A percentile compares a stretch with the other conserved stretches of the same genome.
Evolutionary conservation across 2,888 invertebrate species (phyloP).

Genomic region (Athripsodes cinereus): DNA sequence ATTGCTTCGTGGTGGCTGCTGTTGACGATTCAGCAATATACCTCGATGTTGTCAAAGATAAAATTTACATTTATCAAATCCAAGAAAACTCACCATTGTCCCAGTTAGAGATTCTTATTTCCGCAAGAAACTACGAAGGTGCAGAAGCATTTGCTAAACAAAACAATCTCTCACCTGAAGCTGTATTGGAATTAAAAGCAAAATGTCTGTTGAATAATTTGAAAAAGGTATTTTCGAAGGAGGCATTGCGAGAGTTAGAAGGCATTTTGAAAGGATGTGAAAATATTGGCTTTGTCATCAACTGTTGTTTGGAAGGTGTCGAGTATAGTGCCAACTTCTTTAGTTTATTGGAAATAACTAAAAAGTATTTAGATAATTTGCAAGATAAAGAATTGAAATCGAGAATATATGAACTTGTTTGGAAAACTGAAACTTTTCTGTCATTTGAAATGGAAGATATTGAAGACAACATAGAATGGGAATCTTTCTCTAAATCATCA

Average conservation of each 20-base stretch:
- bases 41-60: constrained; percentile 21
- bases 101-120: constrained; percentile 24
- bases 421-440: constrained; percentile 23
- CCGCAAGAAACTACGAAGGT: constrained; percentile 22
- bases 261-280: constrained; percentile 20
- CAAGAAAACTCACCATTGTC: constrained; percentile 26
- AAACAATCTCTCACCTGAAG: constrained; percentile 22
- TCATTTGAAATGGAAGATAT: constrained; percentile 10
- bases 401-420: constrained; percentile 18
- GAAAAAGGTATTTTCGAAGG: constrained; percentile 15
- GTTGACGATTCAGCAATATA: constrained; percentile 21
- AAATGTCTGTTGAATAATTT: constrained; percentile 22
- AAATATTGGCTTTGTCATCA: constrained; percentile 18
- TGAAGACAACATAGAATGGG: constrained; percentile 12
- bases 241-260: constrained; percentile 20
- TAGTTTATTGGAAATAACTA: constrained; percentile 18
- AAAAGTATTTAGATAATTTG: constrained; percentile 13
- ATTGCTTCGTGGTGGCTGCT: constrained; percentile 22
- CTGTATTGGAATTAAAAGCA: constrained; percentile 25
- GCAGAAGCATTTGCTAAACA: constrained; percentile 25
- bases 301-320: constrained; percentile 22
- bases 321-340: constrained; percentile 18
- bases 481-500: constrained; percentile 14
- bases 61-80: constrained; percentile 22
- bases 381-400: constrained; percentile 12